Evolutionary conservation across 2,888 invertebrate species (phyloP), one percentile per base, ranked within the genome.

Genomic region (Anodontia alba): DNA sequence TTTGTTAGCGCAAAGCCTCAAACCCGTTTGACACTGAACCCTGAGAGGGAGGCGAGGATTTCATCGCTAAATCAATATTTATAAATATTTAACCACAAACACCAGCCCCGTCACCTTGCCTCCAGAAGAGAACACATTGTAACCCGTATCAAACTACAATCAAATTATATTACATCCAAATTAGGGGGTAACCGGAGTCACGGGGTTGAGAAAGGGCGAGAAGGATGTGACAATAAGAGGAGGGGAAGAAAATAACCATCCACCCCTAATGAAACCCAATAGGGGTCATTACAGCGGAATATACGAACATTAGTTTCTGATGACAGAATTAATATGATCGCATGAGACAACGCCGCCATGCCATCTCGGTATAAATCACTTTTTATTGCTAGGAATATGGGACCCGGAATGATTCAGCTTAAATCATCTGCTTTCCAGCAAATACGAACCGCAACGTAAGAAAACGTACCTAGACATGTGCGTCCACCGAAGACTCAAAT

Each of bases 161-260:
- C 38, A 69, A 69, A 69, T 69, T 69, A 42, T 69, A 69, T 69
- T 69, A 69, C 69, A 42, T 31, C 43, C 69, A 43, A 69, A 69
- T 69, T 69, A 69, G 15, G 42, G 69, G 69, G 69, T 43, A 69
- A 69, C 26, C n/a, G 15, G 46, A 69, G 43, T 20, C 23, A 15
- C 29, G 26, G 46, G 46, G 43, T 43, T 69, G 69, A 43, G 42
- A 69, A 69, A 46, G 69, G 69, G 69, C 46, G 69, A 69, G 42
- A 67, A 15, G 43, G 20, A 69, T 10, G 69, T 69, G 69, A 29
- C 43, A 42, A 43, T n/a, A 15, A 43, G 42, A 33, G 69, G 69
- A 36, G 69, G 23, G 62, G 46, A 69, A 42, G 69, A 69, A 69
- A 69, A 29, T 69, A 69, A 42, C 43, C 69, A 69, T 38, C 43